Base-by-base conservation (phyloP, 2,888 invertebrate species). In the Colostygia pectinataria region DNA sequence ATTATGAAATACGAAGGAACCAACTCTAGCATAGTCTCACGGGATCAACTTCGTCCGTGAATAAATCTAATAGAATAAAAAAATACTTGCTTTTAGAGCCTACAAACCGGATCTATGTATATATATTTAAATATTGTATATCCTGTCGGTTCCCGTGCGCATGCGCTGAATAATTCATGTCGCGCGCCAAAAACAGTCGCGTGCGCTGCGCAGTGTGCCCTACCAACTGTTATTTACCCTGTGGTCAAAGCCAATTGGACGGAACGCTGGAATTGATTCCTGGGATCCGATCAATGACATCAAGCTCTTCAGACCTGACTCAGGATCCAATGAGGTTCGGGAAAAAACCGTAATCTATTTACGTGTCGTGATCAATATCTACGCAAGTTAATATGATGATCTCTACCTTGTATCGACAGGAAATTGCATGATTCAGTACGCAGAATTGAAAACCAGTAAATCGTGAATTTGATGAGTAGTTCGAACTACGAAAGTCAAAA, bases 91-190 rank as follows among this genome's bases (percentile, higher is more conserved):
- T 47, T 31, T 28, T 36, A 23, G 5, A 20, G 13, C 39, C 41
- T 57, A 60, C 70, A 72, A 76, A 86, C 85, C 86, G 87, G 86
- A 87, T 83, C 78, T 82, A 64, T n/a, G n/a, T n/a, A n/a, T n/a
- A n/a, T n/a, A n/a, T n/a, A n/a, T n/a, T n/a, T n/a, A n/a, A n/a
- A n/a, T n/a, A n/a, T n/a, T n/a, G n/a, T n/a, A n/a, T 84, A 80
- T 87, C 87, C 87, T 80, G 83, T 71, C 68, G 72, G 72, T 73
- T 76, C 76, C 79, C 71, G 66, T 66, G 57, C 59, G 64, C 51
- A 53, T 61, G 59, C 53, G 59, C 44, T 84, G 80, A 80, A 87
- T 86, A 68, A 86, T 87, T 79, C 80, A 84, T 73, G 49, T 27
- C 53, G 52, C 51, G 55, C 48, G 56, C 53, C 55, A 49, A 60